Evolutionary conservation across 2,888 invertebrate species (phyloP).

Genomic region (Choreutis nemorana): DNA sequence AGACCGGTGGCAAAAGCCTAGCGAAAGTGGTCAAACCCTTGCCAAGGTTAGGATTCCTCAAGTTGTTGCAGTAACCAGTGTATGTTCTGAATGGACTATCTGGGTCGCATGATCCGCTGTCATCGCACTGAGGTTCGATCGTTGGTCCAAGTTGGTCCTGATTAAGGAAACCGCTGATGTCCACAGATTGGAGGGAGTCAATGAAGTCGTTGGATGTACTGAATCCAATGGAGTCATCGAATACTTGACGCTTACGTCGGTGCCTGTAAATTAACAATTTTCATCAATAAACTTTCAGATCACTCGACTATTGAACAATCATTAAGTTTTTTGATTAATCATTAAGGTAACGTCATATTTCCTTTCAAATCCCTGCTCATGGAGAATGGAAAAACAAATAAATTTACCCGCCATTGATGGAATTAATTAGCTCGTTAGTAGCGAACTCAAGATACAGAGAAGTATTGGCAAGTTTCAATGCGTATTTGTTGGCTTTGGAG

Average conservation of each 20-base stretch:
- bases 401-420: conserved; percentile 60
- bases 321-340: not conserved
- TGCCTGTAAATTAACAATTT: conserved; percentile 26
- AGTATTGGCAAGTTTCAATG: conserved; percentile 83
- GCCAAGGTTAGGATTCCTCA: conserved; percentile 82
- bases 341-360: conserved; percentile 11
- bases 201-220: conserved; percentile 71
- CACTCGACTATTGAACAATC: not conserved
- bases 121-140: conserved; percentile 76
- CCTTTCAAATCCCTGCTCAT: not conserved
- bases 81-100: conserved; percentile 75
- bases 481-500: conserved; percentile 87
- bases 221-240: conserved; percentile 64
- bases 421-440: conserved; percentile 84
- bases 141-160: conserved; percentile 66
- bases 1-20: conserved; percentile 82
- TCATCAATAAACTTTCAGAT: not conserved
- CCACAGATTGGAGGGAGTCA: conserved; percentile 81
- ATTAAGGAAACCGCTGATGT: conserved; percentile 75
- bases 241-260: conserved; percentile 77
- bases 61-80: conserved; percentile 88
- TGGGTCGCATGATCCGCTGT: conserved; percentile 75
- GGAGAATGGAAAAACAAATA: not conserved
- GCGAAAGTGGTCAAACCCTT: conserved; percentile 87
- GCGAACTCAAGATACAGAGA: conserved; percentile 87